phyloP scores from a whole-genome alignment of 2,113 vertebrate species.

The Martes martes region DNA sequence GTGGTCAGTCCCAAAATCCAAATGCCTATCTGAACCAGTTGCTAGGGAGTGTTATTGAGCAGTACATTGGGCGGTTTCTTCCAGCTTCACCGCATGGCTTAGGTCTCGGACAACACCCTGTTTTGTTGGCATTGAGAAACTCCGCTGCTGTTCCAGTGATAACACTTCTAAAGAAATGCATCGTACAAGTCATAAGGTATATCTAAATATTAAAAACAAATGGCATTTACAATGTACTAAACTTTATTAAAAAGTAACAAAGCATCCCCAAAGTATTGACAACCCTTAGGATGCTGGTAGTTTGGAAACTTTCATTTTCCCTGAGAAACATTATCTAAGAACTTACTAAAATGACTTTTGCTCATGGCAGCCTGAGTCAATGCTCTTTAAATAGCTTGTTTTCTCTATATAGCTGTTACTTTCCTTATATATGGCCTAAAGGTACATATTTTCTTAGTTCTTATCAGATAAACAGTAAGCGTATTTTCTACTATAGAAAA shows the following conservation, averaged over 20 bases:
- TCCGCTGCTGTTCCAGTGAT: constrained; percentile 73
- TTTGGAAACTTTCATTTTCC: neutral
- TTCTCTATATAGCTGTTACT: neutral
- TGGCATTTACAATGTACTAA: neutral
- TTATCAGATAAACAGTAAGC: neutral
- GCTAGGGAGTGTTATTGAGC: constrained; percentile 87
- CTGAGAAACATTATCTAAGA: neutral
- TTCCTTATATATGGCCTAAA: neutral
- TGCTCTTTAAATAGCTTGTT: constrained; percentile 12
- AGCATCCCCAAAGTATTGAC: neutral
- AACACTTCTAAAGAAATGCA: constrained; percentile 77
- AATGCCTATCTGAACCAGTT: constrained; percentile 91
- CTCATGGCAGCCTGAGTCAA: neutral
- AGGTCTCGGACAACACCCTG: constrained; percentile 87
- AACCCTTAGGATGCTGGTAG: neutral
- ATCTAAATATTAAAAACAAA: constrained; percentile 7
- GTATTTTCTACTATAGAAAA: neutral
- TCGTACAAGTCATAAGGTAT: constrained; percentile 82
- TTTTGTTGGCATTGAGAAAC: constrained; percentile 88
- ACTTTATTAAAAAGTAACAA: neutral
- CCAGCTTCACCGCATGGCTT: constrained; percentile 81
- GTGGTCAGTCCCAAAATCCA: constrained; percentile 88
- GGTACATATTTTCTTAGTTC: neutral
- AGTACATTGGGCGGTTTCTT: constrained; percentile 95
- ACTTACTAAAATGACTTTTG: constrained; percentile 16